Percentiles rank a stretch among this genome's conserved stretches.
phyloP scores from a whole-genome alignment of 2,113 vertebrate genomes.

The Chionis minor region DNA sequence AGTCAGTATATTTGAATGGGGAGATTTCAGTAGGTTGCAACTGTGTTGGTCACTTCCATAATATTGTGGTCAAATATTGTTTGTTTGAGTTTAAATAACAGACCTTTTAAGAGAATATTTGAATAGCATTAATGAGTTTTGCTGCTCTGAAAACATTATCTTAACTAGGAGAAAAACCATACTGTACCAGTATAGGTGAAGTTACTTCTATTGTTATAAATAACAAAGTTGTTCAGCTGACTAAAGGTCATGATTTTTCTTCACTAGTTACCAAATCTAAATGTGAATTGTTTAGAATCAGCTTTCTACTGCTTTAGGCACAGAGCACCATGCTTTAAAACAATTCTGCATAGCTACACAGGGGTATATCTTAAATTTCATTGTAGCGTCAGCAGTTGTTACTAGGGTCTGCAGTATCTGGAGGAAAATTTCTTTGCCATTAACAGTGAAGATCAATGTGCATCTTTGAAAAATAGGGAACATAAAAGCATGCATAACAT shows the following conservation, averaged over 20 bases:
- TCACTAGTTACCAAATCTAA: neutral
- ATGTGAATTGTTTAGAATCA: slow-evolving; percentile 38
- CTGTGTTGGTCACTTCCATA: neutral
- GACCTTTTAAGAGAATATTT: neutral
- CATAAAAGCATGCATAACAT: neutral
- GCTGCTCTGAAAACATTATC: neutral
- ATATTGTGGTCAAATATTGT: neutral
- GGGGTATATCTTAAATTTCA: neutral
- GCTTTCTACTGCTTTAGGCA: neutral
- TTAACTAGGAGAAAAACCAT: neutral
- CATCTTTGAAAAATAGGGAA: neutral
- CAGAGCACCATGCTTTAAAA: slow-evolving; percentile 6
- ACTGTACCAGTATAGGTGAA: neutral
- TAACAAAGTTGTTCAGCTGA: slow-evolving; percentile 31
- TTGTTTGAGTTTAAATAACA: neutral
- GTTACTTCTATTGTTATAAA: slow-evolving; percentile 25
- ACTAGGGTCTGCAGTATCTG: neutral
- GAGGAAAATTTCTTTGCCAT: neutral
- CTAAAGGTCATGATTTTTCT: slow-evolving; percentile 3
- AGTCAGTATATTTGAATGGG: neutral
- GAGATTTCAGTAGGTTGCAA: neutral
- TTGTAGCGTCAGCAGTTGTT: neutral
- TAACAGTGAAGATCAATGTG: neutral
- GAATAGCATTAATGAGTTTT: neutral
- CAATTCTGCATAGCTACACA: neutral